Base-by-base conservation (phyloP, 2,888 invertebrate genomes). In the Euproctis similis region DNA sequence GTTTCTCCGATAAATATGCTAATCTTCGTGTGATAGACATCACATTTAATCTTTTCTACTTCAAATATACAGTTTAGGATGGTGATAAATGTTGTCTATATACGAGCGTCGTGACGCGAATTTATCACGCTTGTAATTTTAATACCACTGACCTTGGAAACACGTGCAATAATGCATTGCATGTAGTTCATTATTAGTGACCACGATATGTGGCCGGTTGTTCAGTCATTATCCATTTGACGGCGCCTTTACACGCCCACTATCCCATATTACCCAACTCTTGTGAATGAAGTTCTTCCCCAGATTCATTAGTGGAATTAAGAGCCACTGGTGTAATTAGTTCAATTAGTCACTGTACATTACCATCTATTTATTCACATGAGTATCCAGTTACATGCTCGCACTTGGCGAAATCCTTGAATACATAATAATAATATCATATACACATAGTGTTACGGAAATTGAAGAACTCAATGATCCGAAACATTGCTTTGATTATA, bases 241-340 rank as follows among this genome's bases (percentile, higher is more conserved):
- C 58, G 56, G 56, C 39, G 47, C 44, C 62, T 66, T 61, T 45
- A 36, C 36, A 58, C 70, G 63, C 70, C 72, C 59, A 72, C 71
- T 29, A 34, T 42, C 47, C 31, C 59, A 63, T 71, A 7, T 8
- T 63, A 62, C 43, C 35, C 37, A 2, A 22, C 11, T 22, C n/a
- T n/a, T n/a, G n/a, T n/a, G 31, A 30, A 52, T 52, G 51, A 38
- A 47, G 42, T 30, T 35, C 35, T n/a, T n/a, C n/a, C n/a, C n/a
- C n/a, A n/a, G n/a, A n/a, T n/a, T 51, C 30, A 34, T 35, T 34
- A 34, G 24, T 25, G 33, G 31, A 40, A 31, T 36, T 26, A 19
- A 28, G 31, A 35, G 34, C 28, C 12, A 24, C 36, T 27, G 35
- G 27, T 23, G 16, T 23, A 40, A 44, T 36, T 46, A 35, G 36